Evolutionary conservation across 2,113 vertebrate genomes (phyloP), one percentile per base, ranked within the genome.

Genomic region (Salvelinus sp.): DNA sequence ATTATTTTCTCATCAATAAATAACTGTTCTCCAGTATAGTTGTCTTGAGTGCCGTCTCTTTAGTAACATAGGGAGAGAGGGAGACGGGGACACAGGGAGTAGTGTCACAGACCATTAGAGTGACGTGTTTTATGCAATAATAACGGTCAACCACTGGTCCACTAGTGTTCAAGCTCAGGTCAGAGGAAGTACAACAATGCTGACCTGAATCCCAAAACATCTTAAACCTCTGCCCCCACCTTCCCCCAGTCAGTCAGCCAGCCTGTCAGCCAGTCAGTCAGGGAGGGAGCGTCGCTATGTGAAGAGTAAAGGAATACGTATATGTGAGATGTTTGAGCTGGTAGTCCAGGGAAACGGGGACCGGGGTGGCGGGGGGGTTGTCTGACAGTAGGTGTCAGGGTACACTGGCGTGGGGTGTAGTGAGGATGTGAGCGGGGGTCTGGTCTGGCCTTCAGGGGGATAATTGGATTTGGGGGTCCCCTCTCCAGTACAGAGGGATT

Each of bases 391-490:
- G 69, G 48, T 50, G 27, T 68, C 30, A 3, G 66, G 27, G 30
- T 27, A 44, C 66, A n/a, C 4, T 68, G 64, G 54, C 12, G 58
- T 44, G 7, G 22, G 65, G 28, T 78, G 68, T 75, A 85, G 70
- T 20, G 75, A 71, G 75, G 74, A 64, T 76, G 77, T 79, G 83
- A 76, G 65, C 66, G 77, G 72, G 83, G 76, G 75, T 82, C 66
- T 71, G 6, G 82, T 85, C 76, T 78, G 83, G 78, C 77, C 69
- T 82, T 18, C 10, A 64, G 76, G 23, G 67, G 71, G 69, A 72
- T 92, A 91, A 93, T 90, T 90, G 87, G 90, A 91, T 91, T 90
- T 83, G 33, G 68, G 66, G 75, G 68, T 72, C 75, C 76, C 79
- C 73, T 75, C 64, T 76, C 86, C 75, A 70, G 74, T 71, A 82